Evolutionary conservation across 1,140 invertebrate species (phyloP), one percentile per base, ranked within the genome.

Genomic region (Ips nitidus): DNA sequence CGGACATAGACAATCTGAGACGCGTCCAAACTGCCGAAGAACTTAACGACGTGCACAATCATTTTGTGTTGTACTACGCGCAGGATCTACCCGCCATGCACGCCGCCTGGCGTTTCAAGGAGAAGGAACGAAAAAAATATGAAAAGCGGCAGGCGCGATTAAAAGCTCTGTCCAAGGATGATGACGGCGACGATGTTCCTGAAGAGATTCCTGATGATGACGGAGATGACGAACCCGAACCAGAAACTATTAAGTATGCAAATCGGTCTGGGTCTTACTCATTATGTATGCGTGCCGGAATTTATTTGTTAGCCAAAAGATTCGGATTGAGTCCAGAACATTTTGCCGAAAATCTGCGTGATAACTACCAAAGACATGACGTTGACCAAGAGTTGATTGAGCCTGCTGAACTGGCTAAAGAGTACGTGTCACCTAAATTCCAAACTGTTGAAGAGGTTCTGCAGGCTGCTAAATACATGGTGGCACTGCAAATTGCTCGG

Each of bases 291-390:
- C 91, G 91, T 80, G 91, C 93, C 40, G 93, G 94, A 37, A 83
- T 98, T n/a, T 88, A 89, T 79, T 88, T 89, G 2, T 85, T 98
- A 45, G 92, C 94, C 1, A 94, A 94, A 78, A 92, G 89, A 71
- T 99, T 99, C 83, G 98, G 98, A 72, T 81, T 99, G n/a, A 91
- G 89, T 1, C 94, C 98, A 0, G 93, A 97, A 78, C 90, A 99
- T 78, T 98, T 98, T 82, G 97, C 94, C 2, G 96, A 99, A 83
- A 99, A 99, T 83, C 81, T 99, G 0, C 86, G 95, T 1, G 97
- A 98, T 77, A 97, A 97, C 79, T 99, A 98, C 82, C 94, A 96
- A 77, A 86, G 94, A n/a, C 94, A 98, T 81, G 97, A 99, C 78
- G 93, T 99, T 1, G 94, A 98, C 56, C 96, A 98, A 81, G 93